Conservation (phyloP, 2,888 invertebrate species). For the Octodonta nipae region DNA sequence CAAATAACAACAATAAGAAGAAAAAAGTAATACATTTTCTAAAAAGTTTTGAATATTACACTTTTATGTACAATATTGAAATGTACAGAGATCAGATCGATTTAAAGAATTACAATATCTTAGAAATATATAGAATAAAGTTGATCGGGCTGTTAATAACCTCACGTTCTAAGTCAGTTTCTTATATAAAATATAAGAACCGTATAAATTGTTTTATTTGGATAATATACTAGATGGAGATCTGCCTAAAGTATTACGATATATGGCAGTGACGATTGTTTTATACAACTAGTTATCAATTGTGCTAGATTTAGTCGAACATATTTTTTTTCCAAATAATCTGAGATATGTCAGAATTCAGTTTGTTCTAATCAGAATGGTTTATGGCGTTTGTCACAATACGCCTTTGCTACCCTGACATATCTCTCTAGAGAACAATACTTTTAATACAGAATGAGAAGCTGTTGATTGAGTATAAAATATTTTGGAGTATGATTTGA, state of each 20-base stretch:
- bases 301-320: no score
- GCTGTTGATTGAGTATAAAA: no score
- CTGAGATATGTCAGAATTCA: no score
- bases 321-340: no score
- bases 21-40: constrained; percentile 14
- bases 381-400: no score
- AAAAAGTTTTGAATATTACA: constrained; percentile 15
- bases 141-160: no score
- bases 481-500: no score
- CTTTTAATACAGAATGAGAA: no score
- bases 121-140: no score
- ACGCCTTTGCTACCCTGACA: no score
- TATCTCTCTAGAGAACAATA: no score
- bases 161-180: constrained; percentile 12
- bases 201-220: constrained; percentile 16
- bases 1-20: constrained; percentile 21
- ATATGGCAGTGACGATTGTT: constrained; percentile 32
- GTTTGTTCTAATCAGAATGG: no score
- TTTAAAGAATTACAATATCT: constrained; percentile 5
- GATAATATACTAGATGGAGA: constrained; percentile 23
- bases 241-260: constrained; percentile 29
- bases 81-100: constrained; percentile 1
- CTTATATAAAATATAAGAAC: constrained; percentile 7
- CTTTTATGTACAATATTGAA: neutral
- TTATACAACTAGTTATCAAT: constrained; percentile 21